Evolutionary conservation across 2,113 vertebrate species (phyloP).

Genomic region (Ammodytes dubius): DNA sequence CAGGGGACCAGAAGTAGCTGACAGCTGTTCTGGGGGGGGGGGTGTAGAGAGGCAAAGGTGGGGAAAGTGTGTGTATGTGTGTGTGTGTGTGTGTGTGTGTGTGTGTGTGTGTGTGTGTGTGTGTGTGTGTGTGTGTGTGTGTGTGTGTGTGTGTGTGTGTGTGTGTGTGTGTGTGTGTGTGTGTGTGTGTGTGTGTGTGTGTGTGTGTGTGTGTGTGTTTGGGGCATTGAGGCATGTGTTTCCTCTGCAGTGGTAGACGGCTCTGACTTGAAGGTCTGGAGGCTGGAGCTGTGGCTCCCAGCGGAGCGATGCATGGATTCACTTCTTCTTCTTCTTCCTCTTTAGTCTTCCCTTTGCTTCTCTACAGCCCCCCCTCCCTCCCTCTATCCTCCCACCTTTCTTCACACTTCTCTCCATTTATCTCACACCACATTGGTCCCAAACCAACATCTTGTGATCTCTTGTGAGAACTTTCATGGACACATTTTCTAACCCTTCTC

Average conservation of each 20-base stretch:
- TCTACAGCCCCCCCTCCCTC: not conserved
- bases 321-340: conserved; percentile 44
- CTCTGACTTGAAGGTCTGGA: conserved; percentile 64
- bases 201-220: not conserved
- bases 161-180: conserved; percentile 18
- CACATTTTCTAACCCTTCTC: conserved; percentile 34
- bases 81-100: conserved; percentile 18
- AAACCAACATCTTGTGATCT: conserved; percentile 45
- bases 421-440: conserved; percentile 43
- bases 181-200: conserved; percentile 17
- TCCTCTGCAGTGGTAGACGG: conserved; percentile 48
- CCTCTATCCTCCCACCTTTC: conserved; percentile 7
- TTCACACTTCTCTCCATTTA: conserved; percentile 29
- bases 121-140: not conserved
- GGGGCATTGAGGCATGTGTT: conserved; percentile 24
- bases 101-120: not conserved
- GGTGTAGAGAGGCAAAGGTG: conserved; percentile 41
- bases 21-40: conserved; percentile 65
- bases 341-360: conserved; percentile 37
- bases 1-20: conserved; percentile 63
- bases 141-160: conserved; percentile 15
- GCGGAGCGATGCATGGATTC: conserved; percentile 52
- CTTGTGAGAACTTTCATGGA: conserved; percentile 55
- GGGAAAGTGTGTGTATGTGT: conserved; percentile 13
- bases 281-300: conserved; percentile 60